phyloP scores from a whole-genome alignment of 2,888 invertebrate genomes.

The Carcina quercana region DNA sequence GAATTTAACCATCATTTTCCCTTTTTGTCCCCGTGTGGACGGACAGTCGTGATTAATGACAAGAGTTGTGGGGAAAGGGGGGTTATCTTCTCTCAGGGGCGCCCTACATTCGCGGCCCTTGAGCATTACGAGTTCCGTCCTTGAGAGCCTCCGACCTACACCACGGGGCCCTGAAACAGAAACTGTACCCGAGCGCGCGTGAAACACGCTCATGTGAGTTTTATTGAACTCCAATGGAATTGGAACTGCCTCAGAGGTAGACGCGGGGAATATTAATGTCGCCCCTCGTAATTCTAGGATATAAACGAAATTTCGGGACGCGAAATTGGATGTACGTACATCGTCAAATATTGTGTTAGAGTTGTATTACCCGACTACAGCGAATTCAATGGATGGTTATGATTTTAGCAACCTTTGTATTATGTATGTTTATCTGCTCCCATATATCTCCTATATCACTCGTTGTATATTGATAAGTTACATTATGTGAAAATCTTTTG shows the following conservation, averaged over 20 bases:
- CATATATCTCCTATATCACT: too few species aligned
- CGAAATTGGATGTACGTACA: too few species aligned
- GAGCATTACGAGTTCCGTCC: conserved; percentile 6
- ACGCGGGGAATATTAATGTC: too few species aligned
- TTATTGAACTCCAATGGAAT: conserved; percentile 1
- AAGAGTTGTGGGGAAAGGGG: conserved; percentile 1
- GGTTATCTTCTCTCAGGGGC: conserved; percentile 9
- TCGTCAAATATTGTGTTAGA: too few species aligned
- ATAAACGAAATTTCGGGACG: too few species aligned
- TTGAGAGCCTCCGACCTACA: conserved; percentile 12
- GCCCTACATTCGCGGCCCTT: conserved; percentile 13
- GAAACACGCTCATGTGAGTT: conserved; percentile 1
- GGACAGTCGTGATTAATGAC: conserved; percentile 5
- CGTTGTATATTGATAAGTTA: too few species aligned
- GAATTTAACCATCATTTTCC: background rate
- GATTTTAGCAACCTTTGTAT: too few species aligned
- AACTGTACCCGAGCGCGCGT: background rate
- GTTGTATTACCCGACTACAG: too few species aligned
- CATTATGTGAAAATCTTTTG: too few species aligned
- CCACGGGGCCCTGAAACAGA: background rate
- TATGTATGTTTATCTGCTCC: too few species aligned
- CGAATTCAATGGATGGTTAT: too few species aligned
- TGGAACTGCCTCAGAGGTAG: background rate
- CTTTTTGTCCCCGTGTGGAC: background rate
- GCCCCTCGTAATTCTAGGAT: too few species aligned